These are phyloP conservation scores for Nomada flava DNA, from an alignment of 2,888 invertebrate genomes.

Conservation along the genomic window DNA sequence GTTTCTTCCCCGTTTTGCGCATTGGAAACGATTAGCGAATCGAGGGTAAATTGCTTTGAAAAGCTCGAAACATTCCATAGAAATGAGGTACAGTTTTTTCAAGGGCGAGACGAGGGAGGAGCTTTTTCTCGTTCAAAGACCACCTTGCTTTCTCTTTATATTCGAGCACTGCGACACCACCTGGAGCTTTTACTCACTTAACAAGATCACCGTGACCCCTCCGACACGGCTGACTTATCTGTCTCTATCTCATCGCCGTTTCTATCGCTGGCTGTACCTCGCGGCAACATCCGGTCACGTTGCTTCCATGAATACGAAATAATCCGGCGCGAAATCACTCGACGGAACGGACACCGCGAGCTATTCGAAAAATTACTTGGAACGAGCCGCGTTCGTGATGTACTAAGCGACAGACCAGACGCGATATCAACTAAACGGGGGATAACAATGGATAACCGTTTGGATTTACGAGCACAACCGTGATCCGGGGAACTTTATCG, in stretches of 20 bases:
- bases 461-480: neutral
- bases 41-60: conserved; percentile 31
- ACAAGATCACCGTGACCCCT: conserved; percentile 53
- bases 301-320: conserved; percentile 41
- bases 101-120: neutral
- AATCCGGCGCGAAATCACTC: conserved; percentile 31
- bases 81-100: neutral
- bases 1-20: neutral
- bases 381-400: neutral
- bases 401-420: neutral
- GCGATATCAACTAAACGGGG: neutral
- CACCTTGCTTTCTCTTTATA: conserved; percentile 48
- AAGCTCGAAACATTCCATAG: neutral
- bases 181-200: conserved; percentile 55
- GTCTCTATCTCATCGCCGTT: conserved; percentile 35
- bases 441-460: neutral
- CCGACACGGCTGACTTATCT: conserved; percentile 50
- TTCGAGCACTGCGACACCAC: conserved; percentile 13
- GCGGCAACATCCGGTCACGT: conserved; percentile 7
- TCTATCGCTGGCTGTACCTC: neutral
- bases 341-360: neutral
- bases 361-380: neutral
- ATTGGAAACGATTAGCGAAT: conserved; percentile 21
- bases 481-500: neutral
- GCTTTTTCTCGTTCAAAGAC: conserved; percentile 19